A percentile compares a stretch with the other conserved stretches of the same genome.
phyloP scores from a whole-genome alignment of 2,113 vertebrate species.

The Merops nubicus region DNA sequence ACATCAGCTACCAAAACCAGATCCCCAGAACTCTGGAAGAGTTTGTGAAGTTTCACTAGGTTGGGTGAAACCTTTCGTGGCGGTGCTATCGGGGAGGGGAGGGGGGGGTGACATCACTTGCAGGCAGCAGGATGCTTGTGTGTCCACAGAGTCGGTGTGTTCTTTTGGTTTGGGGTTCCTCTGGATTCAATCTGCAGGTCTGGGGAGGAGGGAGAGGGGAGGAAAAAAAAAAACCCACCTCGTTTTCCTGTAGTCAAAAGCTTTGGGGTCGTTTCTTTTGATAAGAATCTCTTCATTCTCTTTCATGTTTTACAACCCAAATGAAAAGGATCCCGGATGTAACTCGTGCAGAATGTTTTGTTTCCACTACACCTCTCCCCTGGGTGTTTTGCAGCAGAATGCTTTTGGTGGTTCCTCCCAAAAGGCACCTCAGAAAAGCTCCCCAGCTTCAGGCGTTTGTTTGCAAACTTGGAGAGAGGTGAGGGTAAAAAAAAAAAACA shows the following conservation, averaged over 20 bases:
- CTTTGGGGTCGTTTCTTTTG: background rate
- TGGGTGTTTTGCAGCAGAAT: background rate
- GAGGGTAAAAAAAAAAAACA: too few relatives aligned
- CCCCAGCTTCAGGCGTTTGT: too few relatives aligned
- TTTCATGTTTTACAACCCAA: background rate
- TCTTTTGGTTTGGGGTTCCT: conserved; percentile 20
- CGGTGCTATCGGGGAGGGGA: conserved; percentile 75
- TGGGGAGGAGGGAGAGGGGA: background rate
- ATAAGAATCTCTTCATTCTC: background rate
- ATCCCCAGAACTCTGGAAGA: conserved; percentile 96
- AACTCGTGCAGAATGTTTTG: background rate
- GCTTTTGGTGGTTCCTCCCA: too few relatives aligned
- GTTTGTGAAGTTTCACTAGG: conserved; percentile 95
- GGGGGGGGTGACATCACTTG: conserved; percentile 39
- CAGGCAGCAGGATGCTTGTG: conserved; percentile 55
- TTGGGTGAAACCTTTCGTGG: conserved; percentile 17
- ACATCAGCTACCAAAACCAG: conserved; percentile 93
- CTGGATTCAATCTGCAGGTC: background rate
- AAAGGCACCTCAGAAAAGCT: too few relatives aligned
- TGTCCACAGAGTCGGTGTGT: background rate
- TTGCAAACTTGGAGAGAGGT: background rate
- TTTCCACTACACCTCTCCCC: too few relatives aligned
- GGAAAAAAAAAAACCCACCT: background rate
- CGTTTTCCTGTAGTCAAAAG: background rate
- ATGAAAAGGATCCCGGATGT: background rate